phyloP scores from a whole-genome alignment of 2,888 invertebrate species.

The Sthenelais limicola region DNA sequence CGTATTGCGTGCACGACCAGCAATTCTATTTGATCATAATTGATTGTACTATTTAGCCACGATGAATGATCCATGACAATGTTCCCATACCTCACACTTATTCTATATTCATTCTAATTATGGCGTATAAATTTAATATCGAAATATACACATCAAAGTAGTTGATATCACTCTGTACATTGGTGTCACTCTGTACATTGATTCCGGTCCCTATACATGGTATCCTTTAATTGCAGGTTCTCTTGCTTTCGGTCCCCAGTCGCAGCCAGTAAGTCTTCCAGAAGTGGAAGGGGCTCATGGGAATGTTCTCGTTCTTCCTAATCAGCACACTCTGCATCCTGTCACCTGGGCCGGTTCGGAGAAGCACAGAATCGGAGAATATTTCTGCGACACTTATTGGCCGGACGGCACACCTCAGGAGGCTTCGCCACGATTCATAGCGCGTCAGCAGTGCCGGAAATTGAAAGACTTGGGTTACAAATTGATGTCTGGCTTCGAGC shows the following conservation, averaged over 20 bases:
- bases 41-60: no score
- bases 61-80: no score
- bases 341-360: slow-evolving; percentile 27
- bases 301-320: slow-evolving; percentile 37
- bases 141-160: not conserved
- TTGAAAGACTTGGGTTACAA: slow-evolving; percentile 23
- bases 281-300: slow-evolving; percentile 31
- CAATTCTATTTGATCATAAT: no score
- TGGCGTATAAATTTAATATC: not conserved
- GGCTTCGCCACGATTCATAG: slow-evolving; percentile 46
- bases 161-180: no score
- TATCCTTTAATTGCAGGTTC: slow-evolving; percentile 10
- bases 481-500: slow-evolving; percentile 47
- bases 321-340: slow-evolving; percentile 37
- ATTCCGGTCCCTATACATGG: not conserved
- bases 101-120: no score
- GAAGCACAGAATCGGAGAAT: slow-evolving; percentile 27
- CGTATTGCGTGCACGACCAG: no score
- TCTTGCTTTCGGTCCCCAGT: slow-evolving; percentile 25
- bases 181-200: not conserved
- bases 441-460: slow-evolving; percentile 41
- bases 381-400: slow-evolving; percentile 39
- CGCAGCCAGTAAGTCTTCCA: slow-evolving; percentile 1
- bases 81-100: no score
- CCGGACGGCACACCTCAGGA: slow-evolving; percentile 25